Base-by-base conservation (phyloP, 2,797 vertebrate genomes). In the Morus bassanus region DNA sequence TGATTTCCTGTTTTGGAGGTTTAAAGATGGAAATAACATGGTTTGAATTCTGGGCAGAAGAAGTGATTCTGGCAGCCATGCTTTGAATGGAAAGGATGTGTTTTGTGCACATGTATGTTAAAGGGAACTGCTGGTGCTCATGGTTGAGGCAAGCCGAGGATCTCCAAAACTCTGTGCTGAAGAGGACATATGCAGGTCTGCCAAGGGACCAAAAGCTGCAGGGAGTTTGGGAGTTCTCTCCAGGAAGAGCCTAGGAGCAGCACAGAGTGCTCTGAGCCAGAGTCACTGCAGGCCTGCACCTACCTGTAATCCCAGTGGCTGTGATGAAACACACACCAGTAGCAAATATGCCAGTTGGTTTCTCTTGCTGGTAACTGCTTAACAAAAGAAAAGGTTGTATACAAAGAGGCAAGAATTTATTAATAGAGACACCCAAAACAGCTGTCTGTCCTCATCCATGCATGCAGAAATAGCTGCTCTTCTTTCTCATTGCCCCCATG, bases 331-430 rank as follows among this genome's bases (percentile, higher is more conserved):
- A 33, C 41, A n/a, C 35, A 28, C 24, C 30, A 67, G 48, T 1
- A 60, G 28, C n/a, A 72, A 72, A 48, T 30, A 18, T 0, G 5
- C 30, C 23, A 27, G 6, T 18, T 83, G 45, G 5, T 46, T 78
- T 78, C 50, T 63, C 33, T 45, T 60, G 28, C 74, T 78, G 65
- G 13, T 64, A 67, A 31, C 39, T 78, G 23, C 30, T 82, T 17
- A 89, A 93, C n/a, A 93, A 94, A 95, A 88, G 35, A 75, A 50
- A 93, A 94, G 50, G 33, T 59, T 91, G 48, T 45, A 56, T 41
- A 80, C 93, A 94, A 94, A 59, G 64, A 70, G 74, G 23, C 85
- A 95, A 67, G 69, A 64, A 75, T 80, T 89, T 74, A 82, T 57
- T 76, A 46, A 77, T 12, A 74, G 60, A 81, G 69, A 84, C 11